Percentiles rank a stretch among this genome's conserved stretches.
These are phyloP conservation scores for Sus cebifrons DNA, from an alignment of 2,797 vertebrate species.

Conservation along the genomic window DNA sequence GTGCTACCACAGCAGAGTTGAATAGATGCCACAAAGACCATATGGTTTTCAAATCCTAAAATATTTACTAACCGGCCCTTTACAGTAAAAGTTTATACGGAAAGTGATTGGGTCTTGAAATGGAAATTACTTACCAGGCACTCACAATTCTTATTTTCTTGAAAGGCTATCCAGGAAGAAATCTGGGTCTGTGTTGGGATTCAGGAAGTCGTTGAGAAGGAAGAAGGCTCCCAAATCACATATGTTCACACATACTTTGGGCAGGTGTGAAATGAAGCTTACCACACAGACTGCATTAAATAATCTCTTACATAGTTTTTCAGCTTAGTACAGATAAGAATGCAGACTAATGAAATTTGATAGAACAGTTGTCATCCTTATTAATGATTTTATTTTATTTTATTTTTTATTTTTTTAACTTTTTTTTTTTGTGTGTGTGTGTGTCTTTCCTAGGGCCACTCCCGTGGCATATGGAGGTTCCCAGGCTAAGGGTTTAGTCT, in stretches of 20 bases:
- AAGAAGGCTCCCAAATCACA: background rate
- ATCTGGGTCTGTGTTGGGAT: background rate
- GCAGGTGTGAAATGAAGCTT: background rate
- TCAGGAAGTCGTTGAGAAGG: background rate
- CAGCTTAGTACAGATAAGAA: background rate
- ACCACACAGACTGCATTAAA: background rate
- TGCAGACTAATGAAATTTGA: background rate
- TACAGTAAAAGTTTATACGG: background rate
- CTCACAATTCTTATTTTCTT: conserved; percentile 1
- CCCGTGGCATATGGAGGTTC: no score
- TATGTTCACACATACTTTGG: background rate
- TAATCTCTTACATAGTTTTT: background rate
- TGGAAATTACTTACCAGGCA: background rate
- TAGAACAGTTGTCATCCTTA: background rate
- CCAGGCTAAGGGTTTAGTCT: no score
- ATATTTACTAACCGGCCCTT: background rate
- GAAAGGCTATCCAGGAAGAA: background rate
- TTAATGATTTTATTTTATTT: background rate
- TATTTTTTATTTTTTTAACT: no score
- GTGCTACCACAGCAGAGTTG: background rate
- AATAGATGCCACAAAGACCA: background rate
- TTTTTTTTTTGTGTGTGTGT: no score
- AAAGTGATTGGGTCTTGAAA: background rate
- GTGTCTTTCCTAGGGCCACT: no score
- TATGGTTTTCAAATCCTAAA: background rate